phyloP scores from a whole-genome alignment of 1,140 invertebrate species.

The Drepana arcuata region DNA sequence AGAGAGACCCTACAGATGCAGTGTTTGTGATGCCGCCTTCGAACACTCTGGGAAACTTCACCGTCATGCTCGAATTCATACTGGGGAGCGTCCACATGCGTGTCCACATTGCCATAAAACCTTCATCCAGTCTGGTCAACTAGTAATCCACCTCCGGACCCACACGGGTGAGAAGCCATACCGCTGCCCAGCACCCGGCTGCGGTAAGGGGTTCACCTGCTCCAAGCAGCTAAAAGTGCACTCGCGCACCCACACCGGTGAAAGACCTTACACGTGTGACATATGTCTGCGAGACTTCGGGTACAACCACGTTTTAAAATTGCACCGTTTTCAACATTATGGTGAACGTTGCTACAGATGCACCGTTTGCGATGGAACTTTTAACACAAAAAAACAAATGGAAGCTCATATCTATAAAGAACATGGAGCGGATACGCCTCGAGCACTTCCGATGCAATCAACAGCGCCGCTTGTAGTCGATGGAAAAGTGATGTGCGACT shows the following conservation, averaged over 20 bases:
- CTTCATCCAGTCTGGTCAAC: slow-evolving; percentile 90
- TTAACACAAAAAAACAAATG: slow-evolving; percentile 91
- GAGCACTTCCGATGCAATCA: slow-evolving; percentile 38
- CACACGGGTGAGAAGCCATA: slow-evolving; percentile 95
- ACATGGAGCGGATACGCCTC: slow-evolving; percentile 80
- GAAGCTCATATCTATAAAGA: slow-evolving; percentile 88
- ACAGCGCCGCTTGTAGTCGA: slow-evolving; percentile 49
- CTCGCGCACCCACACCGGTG: slow-evolving; percentile 87
- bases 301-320: slow-evolving; percentile 90
- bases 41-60: slow-evolving; percentile 94
- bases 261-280: slow-evolving; percentile 81
- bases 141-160: slow-evolving; percentile 88
- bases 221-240: slow-evolving; percentile 93
- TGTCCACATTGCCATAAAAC: slow-evolving; percentile 94
- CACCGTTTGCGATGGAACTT: slow-evolving; percentile 90
- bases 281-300: slow-evolving; percentile 80
- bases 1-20: slow-evolving; percentile 88
- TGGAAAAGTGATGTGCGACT: slow-evolving; percentile 78
- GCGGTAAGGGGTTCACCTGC: slow-evolving; percentile 90
- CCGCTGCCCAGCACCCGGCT: slow-evolving; percentile 84
- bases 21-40: slow-evolving; percentile 91
- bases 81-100: slow-evolving; percentile 92
- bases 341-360: slow-evolving; percentile 94
- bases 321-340: slow-evolving; percentile 92
- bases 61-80: slow-evolving; percentile 93